Evolutionary conservation across 2,888 invertebrate species (phyloP).

Genomic region (Anticlea derivata): DNA sequence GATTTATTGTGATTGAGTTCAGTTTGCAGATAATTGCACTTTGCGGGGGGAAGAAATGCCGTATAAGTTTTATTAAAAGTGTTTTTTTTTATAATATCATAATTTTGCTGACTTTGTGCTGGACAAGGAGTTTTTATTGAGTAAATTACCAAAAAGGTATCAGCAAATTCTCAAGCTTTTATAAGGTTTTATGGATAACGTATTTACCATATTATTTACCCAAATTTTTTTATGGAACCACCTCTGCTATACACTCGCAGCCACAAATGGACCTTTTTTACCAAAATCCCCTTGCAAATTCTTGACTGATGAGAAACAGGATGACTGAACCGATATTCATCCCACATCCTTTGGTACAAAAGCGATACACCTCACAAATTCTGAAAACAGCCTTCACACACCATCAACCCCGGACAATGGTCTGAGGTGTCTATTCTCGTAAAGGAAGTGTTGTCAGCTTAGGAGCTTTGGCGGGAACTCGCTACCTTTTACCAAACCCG

Average conservation of each 20-base stretch:
- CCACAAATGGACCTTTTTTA: not conserved
- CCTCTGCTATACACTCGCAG: too few species aligned
- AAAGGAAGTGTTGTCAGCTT: conserved; percentile 14
- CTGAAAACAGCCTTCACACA: conserved; percentile 18
- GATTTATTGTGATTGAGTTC: conserved; percentile 30
- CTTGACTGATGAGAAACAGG: conserved; percentile 2
- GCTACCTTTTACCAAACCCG: conserved; percentile 5
- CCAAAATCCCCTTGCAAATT: not conserved
- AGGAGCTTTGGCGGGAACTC: conserved; percentile 2
- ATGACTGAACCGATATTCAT: conserved; percentile 5
- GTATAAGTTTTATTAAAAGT: too few species aligned
- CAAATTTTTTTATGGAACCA: too few species aligned
- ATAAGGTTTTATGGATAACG: too few species aligned
- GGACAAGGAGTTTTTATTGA: too few species aligned
- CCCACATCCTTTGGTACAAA: conserved; percentile 3
- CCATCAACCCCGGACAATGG: conserved; percentile 24
- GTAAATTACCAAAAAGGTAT: too few species aligned
- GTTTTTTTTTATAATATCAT: too few species aligned
- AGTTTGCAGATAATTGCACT: conserved; percentile 17
- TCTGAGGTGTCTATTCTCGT: conserved; percentile 16
- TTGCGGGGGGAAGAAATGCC: conserved; percentile 2
- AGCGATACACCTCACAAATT: conserved; percentile 19
- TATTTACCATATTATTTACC: too few species aligned
- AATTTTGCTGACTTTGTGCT: too few species aligned
- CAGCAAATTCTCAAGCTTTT: too few species aligned